Evolutionary conservation across 2,113 vertebrate species (phyloP).

Genomic region (Phaethon lepturus): DNA sequence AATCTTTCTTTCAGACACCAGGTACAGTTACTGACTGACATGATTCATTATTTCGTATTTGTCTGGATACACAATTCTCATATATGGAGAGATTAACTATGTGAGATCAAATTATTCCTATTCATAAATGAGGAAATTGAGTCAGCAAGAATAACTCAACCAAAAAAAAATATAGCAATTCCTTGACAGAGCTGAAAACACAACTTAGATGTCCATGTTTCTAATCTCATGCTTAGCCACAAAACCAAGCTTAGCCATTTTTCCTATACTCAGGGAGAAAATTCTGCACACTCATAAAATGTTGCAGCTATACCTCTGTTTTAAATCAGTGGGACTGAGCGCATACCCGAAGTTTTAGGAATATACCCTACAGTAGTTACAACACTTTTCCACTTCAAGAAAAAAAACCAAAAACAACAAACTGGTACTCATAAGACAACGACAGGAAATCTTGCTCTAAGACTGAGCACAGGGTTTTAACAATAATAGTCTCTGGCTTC

Average conservation of each 20-base stretch:
- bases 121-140: not conserved
- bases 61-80: not conserved
- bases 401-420: not conserved
- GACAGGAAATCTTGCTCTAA: not conserved
- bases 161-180: not conserved
- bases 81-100: not conserved
- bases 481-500: not conserved
- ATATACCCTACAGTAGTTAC: not conserved
- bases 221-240: not conserved
- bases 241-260: not conserved
- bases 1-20: not conserved
- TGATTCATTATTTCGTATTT: not conserved
- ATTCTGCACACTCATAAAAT: not conserved
- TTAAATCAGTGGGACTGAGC: not conserved
- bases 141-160: not conserved
- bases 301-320: not conserved
- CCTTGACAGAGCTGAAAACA: not conserved
- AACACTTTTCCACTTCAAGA: not conserved
- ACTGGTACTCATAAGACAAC: not conserved
- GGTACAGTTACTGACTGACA: not conserved
- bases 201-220: not conserved
- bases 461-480: not conserved
- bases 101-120: not conserved
- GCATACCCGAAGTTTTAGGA: not conserved
- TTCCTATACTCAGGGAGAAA: not conserved